phyloP scores from a whole-genome alignment of 2,888 invertebrate genomes.

The Silvanus unidentatus region DNA sequence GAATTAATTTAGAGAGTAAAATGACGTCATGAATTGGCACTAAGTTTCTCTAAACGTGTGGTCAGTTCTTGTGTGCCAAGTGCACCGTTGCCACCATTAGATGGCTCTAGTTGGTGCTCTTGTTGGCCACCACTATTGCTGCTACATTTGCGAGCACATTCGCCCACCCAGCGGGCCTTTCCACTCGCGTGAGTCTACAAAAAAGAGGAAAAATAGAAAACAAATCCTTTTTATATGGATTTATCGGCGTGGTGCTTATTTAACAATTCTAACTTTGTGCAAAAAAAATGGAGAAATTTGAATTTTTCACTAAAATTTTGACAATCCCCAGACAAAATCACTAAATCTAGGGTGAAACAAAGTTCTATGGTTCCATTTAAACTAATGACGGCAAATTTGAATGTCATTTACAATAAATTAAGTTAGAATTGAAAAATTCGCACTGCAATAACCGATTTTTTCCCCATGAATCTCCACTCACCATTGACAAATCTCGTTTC shows the following conservation, averaged over 20 bases:
- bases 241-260: no score
- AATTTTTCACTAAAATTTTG: no score
- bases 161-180: conserved; percentile 67
- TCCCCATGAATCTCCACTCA: conserved; percentile 37
- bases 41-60: conserved; percentile 50
- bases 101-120: conserved; percentile 12
- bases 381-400: no score
- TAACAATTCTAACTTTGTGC: no score
- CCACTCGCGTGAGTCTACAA: conserved; percentile 65
- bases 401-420: no score
- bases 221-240: not conserved
- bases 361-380: no score
- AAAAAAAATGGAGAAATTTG: no score
- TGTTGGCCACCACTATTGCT: conserved; percentile 9
- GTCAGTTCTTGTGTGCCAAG: conserved; percentile 48
- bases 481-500: conserved; percentile 73
- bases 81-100: no score
- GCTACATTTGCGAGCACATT: conserved; percentile 48
- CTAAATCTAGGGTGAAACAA: no score
- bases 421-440: conserved; percentile 8
- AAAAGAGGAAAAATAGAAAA: conserved; percentile 20
- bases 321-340: no score
- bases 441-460: not conserved
- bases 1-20: conserved; percentile 38
- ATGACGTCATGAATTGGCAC: conserved; percentile 50